Conservation (phyloP, 2,888 invertebrate species). For the Pollenia labialis region DNA sequence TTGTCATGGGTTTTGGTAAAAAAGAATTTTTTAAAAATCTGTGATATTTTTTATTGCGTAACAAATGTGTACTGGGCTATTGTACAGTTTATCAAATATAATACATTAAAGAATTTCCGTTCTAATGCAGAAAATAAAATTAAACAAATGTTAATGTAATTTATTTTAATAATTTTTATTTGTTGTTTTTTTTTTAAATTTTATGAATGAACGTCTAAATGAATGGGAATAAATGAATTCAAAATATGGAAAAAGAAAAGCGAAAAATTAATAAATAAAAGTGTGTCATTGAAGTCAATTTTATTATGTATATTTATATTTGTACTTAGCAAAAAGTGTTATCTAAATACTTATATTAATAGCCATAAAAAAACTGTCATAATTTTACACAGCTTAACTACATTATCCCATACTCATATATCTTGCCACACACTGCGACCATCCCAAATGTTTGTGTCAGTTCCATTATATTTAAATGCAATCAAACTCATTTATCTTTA, state of each 20-base stretch:
- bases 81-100: background rate
- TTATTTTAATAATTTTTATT: background rate
- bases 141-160: slow-evolving; percentile 9
- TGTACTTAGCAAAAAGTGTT: no score
- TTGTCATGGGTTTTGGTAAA: no score
- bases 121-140: slow-evolving; percentile 37
- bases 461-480: background rate
- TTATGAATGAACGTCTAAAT: background rate
- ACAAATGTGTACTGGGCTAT: background rate
- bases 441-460: background rate
- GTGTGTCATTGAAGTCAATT: no score
- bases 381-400: no score
- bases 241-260: background rate
- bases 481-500: slow-evolving; percentile 12
- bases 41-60: no score
- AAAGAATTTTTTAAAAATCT: no score
- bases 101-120: slow-evolving; percentile 37
- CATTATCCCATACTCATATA: background rate
- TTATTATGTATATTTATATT: no score
- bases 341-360: no score
- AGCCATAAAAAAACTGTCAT: no score
- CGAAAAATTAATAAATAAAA: slow-evolving; percentile 17
- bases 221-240: background rate
- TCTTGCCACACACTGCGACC: background rate
- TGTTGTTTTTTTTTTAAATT: background rate